Evolutionary conservation across 1,140 invertebrate genomes (phyloP), one percentile per base, ranked within the genome.

Genomic region (Procambarus virginalis): DNA sequence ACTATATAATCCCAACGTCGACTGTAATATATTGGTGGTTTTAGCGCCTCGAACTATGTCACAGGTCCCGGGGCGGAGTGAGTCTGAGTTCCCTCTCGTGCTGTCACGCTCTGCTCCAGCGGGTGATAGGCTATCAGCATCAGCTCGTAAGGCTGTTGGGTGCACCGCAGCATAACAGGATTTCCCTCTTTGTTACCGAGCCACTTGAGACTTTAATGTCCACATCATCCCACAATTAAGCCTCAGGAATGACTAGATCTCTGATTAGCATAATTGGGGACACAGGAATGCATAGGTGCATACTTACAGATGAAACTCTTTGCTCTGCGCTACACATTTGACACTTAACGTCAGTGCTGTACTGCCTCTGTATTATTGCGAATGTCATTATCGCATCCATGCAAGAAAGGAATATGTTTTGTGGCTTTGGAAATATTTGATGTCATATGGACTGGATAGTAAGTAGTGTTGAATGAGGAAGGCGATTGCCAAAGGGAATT

Each of bases 321-420:
- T 3, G 9, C 2, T 78, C 76, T 20, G 3, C 46, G 10, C 22
- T 9, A 14, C 5, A 70, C 46, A 84, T 4, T 84, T 64, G 34
- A 48, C 68, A 49, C 68, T 22, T 22, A 34, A 17, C 4, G 3
- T 17, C 10, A 46, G 48, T 84, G 51, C 20, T 48, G 8, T 2
- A 1, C 2, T 46, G n/a, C 64, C 82, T 5, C 68, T 84, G 68
- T 75, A 73, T 84, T 84, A 76, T 8, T 55, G 68, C 68, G 34
- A 14, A 14, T 64, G 17, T 34, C 48, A 75, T 84, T 75, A 55
- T 55, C 68, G 51, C 17, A 84, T 75, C 76, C 45, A 75, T 55
- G 82, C 82, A n/a, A 51, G 82, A 84, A 84, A 14, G 81, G 55
- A 55, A 51, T 75, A 84, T 75, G 17, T 64, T 75, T 75, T 84